These are phyloP conservation scores for Xyrichtys novacula DNA, from an alignment of 2,797 vertebrate species.

Conservation along the genomic window DNA sequence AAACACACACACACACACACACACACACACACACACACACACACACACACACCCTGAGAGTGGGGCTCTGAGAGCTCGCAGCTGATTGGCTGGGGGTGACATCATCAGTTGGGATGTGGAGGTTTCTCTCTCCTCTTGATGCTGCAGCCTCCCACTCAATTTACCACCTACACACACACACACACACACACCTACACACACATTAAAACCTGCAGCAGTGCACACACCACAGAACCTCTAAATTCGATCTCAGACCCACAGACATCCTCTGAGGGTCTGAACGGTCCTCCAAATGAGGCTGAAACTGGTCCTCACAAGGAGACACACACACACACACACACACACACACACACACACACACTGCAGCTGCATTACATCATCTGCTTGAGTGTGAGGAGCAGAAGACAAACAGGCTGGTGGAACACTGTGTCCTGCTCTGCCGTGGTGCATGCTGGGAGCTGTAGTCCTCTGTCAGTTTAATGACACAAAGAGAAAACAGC, in stretches of 20 bases:
- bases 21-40: constrained; percentile 18
- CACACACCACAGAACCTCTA: not conserved
- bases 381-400: constrained; percentile 16
- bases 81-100: constrained; percentile 77
- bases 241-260: not conserved
- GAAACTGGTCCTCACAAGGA: constrained; percentile 7
- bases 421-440: constrained; percentile 58
- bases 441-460: constrained; percentile 63
- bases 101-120: constrained; percentile 68
- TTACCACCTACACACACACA: constrained; percentile 10
- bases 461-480: constrained; percentile 27
- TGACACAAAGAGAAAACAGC: not conserved
- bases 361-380: constrained; percentile 76
- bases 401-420: constrained; percentile 10
- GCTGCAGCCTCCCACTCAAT: constrained; percentile 42
- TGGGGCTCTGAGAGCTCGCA: constrained; percentile 31
- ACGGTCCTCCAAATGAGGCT: not conserved
- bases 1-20: constrained; percentile 13
- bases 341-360: constrained; percentile 23
- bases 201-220: not conserved
- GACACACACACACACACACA: constrained; percentile 6
- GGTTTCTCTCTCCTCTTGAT: constrained; percentile 49
- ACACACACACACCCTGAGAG: constrained; percentile 22
- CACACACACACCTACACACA: constrained; percentile 21
- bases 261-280: not conserved